Evolutionary conservation across 1,140 invertebrate genomes (phyloP).

Genomic region (Adelges cooleyi): DNA sequence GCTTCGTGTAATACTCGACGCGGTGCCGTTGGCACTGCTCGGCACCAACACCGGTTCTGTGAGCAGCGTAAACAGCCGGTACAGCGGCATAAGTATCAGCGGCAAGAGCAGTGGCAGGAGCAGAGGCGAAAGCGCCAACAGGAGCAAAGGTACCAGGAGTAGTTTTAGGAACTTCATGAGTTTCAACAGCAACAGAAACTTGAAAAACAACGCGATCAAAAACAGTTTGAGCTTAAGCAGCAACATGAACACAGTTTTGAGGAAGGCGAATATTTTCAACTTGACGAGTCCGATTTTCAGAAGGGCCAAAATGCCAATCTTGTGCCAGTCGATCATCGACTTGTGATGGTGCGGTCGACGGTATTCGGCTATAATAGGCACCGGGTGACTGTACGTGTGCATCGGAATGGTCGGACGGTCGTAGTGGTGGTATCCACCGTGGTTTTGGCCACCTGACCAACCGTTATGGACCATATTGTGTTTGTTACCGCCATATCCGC

Average conservation of each 20-base stretch:
- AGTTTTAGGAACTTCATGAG: slow-evolving; percentile 22
- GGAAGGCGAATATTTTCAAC: slow-evolving; percentile 12
- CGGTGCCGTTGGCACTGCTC: too few species aligned
- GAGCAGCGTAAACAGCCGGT: too few species aligned
- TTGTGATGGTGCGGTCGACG: too few species aligned
- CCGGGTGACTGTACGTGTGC: too few species aligned
- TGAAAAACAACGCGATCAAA: slow-evolving; percentile 6
- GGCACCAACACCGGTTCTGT: too few species aligned
- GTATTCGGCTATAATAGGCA: too few species aligned
- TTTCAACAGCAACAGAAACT: slow-evolving; percentile 26
- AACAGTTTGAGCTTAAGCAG: slow-evolving; percentile 25
- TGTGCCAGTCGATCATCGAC: slow-evolving; percentile 7
- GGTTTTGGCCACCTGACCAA: too few species aligned
- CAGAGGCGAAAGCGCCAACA: not conserved
- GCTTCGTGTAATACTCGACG: not conserved
- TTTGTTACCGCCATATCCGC: too few species aligned
- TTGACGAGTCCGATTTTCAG: slow-evolving; percentile 26
- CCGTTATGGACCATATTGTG: too few species aligned
- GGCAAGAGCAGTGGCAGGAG: slow-evolving; percentile 8
- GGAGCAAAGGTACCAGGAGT: not conserved
- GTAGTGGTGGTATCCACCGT: too few species aligned
- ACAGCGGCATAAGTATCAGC: not conserved
- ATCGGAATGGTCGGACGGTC: too few species aligned
- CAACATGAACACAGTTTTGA: slow-evolving; percentile 17
- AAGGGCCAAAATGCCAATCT: slow-evolving; percentile 8